These are phyloP conservation scores for Melanotaenia boesemani DNA, from an alignment of 2,797 vertebrate species.

Conservation along the genomic window DNA sequence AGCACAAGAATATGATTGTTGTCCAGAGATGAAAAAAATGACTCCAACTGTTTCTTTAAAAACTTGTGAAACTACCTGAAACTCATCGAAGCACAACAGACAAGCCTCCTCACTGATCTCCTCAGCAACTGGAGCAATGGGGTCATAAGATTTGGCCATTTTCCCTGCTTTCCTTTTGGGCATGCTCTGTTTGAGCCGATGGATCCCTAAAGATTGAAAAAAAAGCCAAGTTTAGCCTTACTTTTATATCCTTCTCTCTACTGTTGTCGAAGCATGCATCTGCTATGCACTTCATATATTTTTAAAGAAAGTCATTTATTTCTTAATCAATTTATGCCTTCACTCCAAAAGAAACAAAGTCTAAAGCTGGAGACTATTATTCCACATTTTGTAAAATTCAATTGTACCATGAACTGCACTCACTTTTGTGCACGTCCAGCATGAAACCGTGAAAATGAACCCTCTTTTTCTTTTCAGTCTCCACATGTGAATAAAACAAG, in stretches of 20 bases:
- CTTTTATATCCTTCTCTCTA: neutral
- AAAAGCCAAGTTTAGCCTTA: neutral
- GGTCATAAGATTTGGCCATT: constrained; percentile 96
- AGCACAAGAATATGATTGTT: neutral
- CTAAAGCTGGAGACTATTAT: too few relatives aligned
- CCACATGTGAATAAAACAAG: constrained; percentile 94
- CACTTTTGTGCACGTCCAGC: constrained; percentile 97
- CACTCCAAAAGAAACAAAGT: neutral
- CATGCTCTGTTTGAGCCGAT: constrained; percentile 94
- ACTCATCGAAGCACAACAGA: constrained; percentile 97
- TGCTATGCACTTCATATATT: neutral
- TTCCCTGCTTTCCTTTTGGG: constrained; percentile 93
- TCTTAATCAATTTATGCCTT: neutral
- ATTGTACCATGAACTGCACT: constrained; percentile 66
- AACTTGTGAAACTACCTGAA: constrained; percentile 86
- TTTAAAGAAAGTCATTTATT: constrained; percentile 4
- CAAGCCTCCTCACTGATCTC: constrained; percentile 94
- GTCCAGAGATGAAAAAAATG: neutral
- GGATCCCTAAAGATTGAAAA: constrained; percentile 87
- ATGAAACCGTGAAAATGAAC: constrained; percentile 99
- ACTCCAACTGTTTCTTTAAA: neutral
- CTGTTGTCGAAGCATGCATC: neutral
- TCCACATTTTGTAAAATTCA: too few relatives aligned
- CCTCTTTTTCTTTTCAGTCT: constrained; percentile 92
- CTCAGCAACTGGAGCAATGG: constrained; percentile 94